Percentiles rank a stretch among this genome's conserved stretches.
Conservation (phyloP, 2,113 vertebrate species). For the Okapia johnstoni region DNA sequence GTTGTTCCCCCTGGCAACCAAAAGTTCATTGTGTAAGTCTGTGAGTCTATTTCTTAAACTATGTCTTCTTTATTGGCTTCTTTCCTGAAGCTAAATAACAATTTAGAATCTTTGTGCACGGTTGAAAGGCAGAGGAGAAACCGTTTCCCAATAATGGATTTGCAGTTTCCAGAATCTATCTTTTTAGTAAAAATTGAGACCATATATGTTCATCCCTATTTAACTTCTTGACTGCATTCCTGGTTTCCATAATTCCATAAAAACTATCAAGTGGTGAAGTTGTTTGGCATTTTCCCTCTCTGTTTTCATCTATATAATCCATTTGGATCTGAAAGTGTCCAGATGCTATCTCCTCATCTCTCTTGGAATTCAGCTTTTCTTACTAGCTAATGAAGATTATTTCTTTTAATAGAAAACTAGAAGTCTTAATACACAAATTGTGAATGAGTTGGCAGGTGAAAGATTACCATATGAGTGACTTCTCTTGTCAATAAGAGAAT, state of each 20-base stretch:
- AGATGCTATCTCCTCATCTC: background rate
- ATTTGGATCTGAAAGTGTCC: background rate
- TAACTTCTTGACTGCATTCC: background rate
- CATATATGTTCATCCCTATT: background rate
- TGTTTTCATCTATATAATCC: background rate
- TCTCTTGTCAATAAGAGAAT: background rate
- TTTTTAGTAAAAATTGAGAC: background rate
- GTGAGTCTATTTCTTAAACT: background rate
- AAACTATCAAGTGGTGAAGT: background rate
- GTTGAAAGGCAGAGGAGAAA: background rate
- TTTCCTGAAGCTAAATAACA: slow-evolving; percentile 8
- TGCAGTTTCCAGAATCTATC: background rate
- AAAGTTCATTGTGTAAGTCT: background rate
- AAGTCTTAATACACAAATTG: background rate
- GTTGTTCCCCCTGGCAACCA: background rate
- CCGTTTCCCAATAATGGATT: background rate
- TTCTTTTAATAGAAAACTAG: background rate
- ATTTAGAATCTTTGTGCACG: background rate
- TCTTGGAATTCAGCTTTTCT: slow-evolving; percentile 8
- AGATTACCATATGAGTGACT: background rate
- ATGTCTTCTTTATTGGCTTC: background rate
- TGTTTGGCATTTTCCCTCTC: background rate
- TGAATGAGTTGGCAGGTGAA: background rate
- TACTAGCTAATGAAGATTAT: background rate
- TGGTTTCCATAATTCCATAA: background rate